Conservation (phyloP, 2,113 vertebrate species). For the Capreolus pygargus region DNA sequence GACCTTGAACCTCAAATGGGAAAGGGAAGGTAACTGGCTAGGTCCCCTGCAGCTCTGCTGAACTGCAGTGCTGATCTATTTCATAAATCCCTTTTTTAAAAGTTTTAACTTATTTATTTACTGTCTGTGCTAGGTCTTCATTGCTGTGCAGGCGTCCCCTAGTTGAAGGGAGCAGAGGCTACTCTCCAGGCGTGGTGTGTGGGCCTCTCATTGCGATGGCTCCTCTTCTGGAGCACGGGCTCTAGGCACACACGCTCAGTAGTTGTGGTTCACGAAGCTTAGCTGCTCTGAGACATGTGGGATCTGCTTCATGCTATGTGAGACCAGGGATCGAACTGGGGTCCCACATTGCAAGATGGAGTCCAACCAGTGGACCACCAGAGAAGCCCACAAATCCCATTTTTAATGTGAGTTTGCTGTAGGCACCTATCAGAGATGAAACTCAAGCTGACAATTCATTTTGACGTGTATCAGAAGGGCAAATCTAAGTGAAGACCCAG, state of each 20-base stretch:
- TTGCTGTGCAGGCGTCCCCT: neutral
- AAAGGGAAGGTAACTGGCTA: neutral
- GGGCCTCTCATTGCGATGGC: neutral
- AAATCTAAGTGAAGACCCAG: neutral
- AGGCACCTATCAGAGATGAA: neutral
- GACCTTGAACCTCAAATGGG: neutral
- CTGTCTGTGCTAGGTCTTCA: neutral
- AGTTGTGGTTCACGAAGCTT: neutral
- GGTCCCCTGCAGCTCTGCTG: neutral
- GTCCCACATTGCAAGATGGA: neutral
- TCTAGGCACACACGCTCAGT: neutral
- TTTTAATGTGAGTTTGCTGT: neutral
- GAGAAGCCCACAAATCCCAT: neutral
- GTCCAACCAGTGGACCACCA: neutral
- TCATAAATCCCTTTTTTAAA: neutral
- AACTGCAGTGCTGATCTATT: neutral
- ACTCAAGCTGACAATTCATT: slow-evolving; percentile 27
- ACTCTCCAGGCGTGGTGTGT: neutral
- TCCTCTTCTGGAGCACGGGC: neutral
- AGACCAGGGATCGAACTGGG: neutral
- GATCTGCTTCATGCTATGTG: neutral
- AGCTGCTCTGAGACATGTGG: neutral
- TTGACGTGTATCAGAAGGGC: neutral
- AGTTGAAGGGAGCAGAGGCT: neutral
- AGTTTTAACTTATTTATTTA: neutral